Evolutionary conservation across 2,888 invertebrate species (phyloP), one percentile per base, ranked within the genome.

Genomic region (Laothoe populi): DNA sequence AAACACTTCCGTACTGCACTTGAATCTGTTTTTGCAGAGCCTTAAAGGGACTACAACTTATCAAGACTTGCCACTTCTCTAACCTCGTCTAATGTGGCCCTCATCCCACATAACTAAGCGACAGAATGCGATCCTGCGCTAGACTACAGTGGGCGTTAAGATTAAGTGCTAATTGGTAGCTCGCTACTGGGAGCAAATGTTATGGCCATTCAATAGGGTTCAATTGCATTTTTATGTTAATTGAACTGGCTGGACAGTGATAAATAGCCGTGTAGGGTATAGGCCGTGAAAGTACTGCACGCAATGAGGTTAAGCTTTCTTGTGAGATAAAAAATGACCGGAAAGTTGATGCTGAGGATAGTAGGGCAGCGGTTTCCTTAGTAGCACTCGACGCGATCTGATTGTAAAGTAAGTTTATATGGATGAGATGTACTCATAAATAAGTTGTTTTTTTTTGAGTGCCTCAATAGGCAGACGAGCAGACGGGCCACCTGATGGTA

Each of bases 161-260:
- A 78, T 75, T 69, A 72, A 80, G 73, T 77, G 77, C 75, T 79
- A 81, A 81, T 79, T 81, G 75, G 74, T 65, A 67, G 66, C 61
- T 63, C 45, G 40, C 62, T 53, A 63, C 63, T 67, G 64, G 64
- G 63, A 53, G 62, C 64, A 64, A 65, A 58, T 53, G 35, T 35
- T 53, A 53, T 35, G 35, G 68, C 68, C 65, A 65, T 65, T 68
- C 64, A 66, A 70, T 73, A 70, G 70, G 66, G 65, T 70, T 70
- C 64, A 66, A 73, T 74, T 64, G 72, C 78, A 74, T 78, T 80
- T 79, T 77, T 80, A 79, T 80, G 75, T 70, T 71, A 79, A 80
- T 79, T 31, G 26, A 23, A 62, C 61, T 62, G 45, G 57, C 53
- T 35, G 53, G 53, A 53, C 11, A 31, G 19, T 53, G 35, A 53